phyloP scores from a whole-genome alignment of 2,113 vertebrate species.

The Nothoprocta perdicaria region DNA sequence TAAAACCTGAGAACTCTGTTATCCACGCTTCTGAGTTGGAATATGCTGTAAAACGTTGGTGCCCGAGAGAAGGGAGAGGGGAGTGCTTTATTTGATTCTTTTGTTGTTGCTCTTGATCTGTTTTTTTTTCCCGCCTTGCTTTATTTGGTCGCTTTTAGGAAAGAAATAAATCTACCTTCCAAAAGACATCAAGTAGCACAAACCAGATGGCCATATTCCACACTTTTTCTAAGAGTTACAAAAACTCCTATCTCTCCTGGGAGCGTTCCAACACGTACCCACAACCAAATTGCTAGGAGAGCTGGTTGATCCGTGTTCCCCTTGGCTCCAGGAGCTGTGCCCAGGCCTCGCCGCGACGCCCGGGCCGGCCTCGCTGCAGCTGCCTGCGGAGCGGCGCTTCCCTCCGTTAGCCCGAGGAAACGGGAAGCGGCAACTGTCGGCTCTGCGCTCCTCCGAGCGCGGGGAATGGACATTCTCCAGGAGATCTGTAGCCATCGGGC shows the following conservation, averaged over 20 bases:
- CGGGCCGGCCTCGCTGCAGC: too few species aligned
- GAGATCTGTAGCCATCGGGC: rapidly evolving
- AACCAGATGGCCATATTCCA: neutral
- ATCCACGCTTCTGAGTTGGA: rapidly evolving
- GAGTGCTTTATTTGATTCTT: neutral
- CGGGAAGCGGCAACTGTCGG: neutral
- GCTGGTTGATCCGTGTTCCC: neutral
- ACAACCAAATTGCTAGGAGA: neutral
- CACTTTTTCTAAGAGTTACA: neutral
- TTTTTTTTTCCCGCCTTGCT: neutral
- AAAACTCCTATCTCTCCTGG: neutral
- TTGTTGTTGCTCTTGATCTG: too few species aligned
- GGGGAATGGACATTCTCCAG: neutral
- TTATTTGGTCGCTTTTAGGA: neutral
- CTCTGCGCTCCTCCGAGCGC: neutral
- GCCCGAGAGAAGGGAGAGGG: neutral
- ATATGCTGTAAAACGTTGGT: neutral
- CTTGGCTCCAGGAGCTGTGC: neutral
- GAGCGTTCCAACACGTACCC: neutral
- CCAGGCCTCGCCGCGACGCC: neutral
- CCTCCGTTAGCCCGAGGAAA: neutral
- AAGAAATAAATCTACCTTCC: neutral
- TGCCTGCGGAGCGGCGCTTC: neutral
- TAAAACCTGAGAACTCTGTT: neutral
- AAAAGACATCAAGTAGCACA: neutral